phyloP scores from a whole-genome alignment of 2,113 vertebrate species.

The Bambusicola thoracicus region DNA sequence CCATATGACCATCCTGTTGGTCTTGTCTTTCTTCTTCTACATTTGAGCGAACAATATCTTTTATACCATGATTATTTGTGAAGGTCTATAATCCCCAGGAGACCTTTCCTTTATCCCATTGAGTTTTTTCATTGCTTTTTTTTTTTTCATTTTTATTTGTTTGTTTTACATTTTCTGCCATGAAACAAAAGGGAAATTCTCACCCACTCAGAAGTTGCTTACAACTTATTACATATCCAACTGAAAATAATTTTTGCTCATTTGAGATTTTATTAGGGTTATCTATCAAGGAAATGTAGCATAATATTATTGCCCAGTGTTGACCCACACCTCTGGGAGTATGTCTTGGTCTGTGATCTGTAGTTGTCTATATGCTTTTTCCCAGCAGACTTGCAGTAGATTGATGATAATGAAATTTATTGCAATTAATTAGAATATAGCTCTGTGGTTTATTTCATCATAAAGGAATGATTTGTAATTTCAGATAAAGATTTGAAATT shows the following conservation, averaged over 20 bases:
- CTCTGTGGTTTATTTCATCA: neutral
- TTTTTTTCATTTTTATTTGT: neutral
- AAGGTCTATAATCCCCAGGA: neutral
- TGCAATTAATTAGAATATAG: neutral
- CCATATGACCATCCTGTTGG: neutral
- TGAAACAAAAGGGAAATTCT: neutral
- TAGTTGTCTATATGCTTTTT: neutral
- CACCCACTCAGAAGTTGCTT: neutral
- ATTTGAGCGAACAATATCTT: neutral
- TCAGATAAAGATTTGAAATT: neutral
- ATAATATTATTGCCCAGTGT: neutral
- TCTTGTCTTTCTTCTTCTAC: neutral
- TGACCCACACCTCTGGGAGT: neutral
- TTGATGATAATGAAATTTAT: neutral
- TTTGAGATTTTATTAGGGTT: neutral
- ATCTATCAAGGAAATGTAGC: neutral
- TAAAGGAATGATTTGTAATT: neutral
- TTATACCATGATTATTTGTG: neutral
- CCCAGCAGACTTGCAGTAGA: neutral
- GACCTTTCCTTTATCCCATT: neutral
- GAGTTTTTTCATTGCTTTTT: neutral
- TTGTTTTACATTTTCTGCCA: neutral
- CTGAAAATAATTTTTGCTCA: neutral
- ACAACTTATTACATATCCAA: neutral
- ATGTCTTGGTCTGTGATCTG: neutral